Percentiles rank a stretch among this genome's conserved stretches.
Conservation (phyloP, 37 sponge, comb jelly and placozoan genomes). For the Spongilla lacustris region DNA sequence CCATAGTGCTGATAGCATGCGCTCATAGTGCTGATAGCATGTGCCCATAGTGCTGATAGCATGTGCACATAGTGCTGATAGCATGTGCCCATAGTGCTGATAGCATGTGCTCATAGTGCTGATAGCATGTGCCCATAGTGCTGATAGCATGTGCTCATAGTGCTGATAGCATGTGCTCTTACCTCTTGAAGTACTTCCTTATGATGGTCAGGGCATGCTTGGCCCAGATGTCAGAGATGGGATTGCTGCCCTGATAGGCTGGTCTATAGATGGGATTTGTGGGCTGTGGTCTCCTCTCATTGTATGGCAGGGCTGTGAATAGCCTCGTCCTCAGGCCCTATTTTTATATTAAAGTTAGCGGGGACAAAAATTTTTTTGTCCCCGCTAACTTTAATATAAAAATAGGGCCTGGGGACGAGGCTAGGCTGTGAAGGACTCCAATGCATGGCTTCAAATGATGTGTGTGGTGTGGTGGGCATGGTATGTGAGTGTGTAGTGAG, state of each 20-base stretch:
- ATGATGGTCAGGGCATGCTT: constrained; percentile 71
- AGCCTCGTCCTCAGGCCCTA: too few relatives aligned
- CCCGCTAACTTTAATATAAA: too few relatives aligned
- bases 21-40: too few relatives aligned
- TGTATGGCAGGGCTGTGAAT: constrained; percentile 83
- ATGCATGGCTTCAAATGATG: constrained; percentile 75
- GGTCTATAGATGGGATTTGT: constrained; percentile 76
- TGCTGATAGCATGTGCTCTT: neutral
- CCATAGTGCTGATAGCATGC: too few relatives aligned
- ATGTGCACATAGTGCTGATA: too few relatives aligned
- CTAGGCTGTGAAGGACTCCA: constrained; percentile 87
- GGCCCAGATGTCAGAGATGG: constrained; percentile 91
- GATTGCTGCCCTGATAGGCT: constrained; percentile 91
- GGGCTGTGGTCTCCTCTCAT: constrained; percentile 71
- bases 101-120: neutral
- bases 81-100: neutral
- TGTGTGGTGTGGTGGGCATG: too few relatives aligned
- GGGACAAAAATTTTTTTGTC: too few relatives aligned
- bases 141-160: neutral
- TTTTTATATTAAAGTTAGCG: too few relatives aligned
- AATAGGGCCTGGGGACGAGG: too few relatives aligned
- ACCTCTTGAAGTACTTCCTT: constrained; percentile 77
- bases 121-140: neutral
- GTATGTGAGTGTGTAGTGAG: too few relatives aligned
- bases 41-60: too few relatives aligned